phyloP scores from a whole-genome alignment of 92 coral and sea anemone species.

The Palythoa grandis region DNA sequence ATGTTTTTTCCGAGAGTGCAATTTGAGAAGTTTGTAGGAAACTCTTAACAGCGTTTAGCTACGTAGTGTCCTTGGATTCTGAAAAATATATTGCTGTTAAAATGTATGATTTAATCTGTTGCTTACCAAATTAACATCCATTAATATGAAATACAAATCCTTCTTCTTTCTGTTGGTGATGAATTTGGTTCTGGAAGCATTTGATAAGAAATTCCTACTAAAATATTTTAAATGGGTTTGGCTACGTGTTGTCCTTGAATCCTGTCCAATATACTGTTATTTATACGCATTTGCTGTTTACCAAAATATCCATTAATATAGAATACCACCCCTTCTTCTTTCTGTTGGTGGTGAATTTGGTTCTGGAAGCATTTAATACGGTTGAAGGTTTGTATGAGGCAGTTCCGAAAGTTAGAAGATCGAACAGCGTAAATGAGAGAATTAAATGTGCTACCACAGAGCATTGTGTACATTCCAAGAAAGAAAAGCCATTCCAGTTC shows the following conservation, averaged over 20 bases:
- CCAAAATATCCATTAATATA: no score
- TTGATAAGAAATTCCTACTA: no score
- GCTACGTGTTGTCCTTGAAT: no score
- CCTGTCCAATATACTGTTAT: no score
- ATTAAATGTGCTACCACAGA: neutral
- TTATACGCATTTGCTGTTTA: no score
- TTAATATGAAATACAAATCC: neutral
- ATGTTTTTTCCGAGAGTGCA: no score
- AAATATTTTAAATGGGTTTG: neutral
- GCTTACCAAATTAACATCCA: neutral
- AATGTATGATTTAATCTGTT: neutral
- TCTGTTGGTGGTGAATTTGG: neutral
- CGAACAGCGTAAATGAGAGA: no score
- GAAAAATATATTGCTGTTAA: no score
- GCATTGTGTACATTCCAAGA: neutral
- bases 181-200: neutral
- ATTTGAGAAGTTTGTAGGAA: no score
- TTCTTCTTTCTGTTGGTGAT: neutral
- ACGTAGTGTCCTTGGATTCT: no score
- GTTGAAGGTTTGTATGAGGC: neutral
- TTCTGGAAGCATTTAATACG: neutral
- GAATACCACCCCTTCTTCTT: no score
- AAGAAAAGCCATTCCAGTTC: neutral
- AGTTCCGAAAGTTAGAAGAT: neutral
- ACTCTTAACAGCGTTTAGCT: no score